These are phyloP conservation scores for Istiophorus platypterus DNA, from an alignment of 2,113 vertebrate genomes.

Conservation along the genomic window DNA sequence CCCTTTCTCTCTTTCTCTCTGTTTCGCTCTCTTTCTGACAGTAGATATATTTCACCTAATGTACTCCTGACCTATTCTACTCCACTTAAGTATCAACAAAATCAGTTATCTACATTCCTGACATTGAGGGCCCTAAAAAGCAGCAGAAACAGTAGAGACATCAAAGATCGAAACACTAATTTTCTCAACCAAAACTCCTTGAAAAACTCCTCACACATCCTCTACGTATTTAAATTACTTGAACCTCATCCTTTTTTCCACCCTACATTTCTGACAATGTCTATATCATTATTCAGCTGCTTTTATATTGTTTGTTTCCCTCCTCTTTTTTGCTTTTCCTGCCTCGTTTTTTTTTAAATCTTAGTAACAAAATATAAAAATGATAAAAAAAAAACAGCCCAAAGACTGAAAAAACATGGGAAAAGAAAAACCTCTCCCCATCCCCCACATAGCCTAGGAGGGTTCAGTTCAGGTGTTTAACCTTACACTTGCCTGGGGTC, in stretches of 20 bases:
- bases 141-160: neutral
- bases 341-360: neutral
- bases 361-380: neutral
- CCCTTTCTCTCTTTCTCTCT: conserved; percentile 43
- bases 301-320: neutral
- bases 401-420: neutral
- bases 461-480: conserved; percentile 68
- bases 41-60: conserved; percentile 83
- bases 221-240: neutral
- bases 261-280: too few species aligned
- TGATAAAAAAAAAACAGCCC: neutral
- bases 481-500: conserved; percentile 61
- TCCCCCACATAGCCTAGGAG: conserved; percentile 14
- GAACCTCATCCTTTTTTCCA: neutral
- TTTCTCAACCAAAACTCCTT: neutral
- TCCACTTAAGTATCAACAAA: conserved; percentile 63
- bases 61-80: conserved; percentile 75
- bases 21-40: conserved; percentile 71
- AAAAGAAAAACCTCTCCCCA: neutral
- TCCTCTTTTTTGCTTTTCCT: neutral
- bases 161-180: neutral
- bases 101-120: conserved; percentile 41
- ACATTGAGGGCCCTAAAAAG: conserved; percentile 3
- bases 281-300: too few species aligned
- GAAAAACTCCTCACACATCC: neutral